Evolutionary conservation across 2,888 invertebrate genomes (phyloP).

Genomic region (Eugnorisma glareosa): DNA sequence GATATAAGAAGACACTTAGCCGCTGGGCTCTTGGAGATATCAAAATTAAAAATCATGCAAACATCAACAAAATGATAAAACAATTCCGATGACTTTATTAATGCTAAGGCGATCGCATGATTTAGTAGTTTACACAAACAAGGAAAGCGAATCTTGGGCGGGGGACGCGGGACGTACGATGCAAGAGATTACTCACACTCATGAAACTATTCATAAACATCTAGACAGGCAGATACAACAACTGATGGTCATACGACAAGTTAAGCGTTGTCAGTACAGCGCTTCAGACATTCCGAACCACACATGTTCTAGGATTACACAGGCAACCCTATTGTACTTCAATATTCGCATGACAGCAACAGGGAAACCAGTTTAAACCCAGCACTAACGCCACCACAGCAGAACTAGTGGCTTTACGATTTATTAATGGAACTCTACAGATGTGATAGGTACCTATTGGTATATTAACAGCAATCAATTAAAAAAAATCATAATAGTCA

Average conservation of each 20-base stretch:
- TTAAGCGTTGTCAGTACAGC: background rate
- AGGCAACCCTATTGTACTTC: background rate
- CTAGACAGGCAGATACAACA: slow-evolving; percentile 21
- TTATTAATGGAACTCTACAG: background rate
- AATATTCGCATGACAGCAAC: slow-evolving; percentile 1
- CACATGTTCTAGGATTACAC: slow-evolving; percentile 1
- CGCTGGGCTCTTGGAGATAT: background rate
- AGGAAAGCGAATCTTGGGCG: slow-evolving; percentile 28
- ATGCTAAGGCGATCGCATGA: slow-evolving; percentile 28
- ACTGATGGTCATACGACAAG: background rate
- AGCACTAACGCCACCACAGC: background rate
- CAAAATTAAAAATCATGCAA: slow-evolving; percentile 38
- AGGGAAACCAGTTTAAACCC: background rate
- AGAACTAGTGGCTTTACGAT: too few relatives aligned
- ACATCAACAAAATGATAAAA: slow-evolving; percentile 39
- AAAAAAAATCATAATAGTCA: background rate
- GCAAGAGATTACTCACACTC: slow-evolving; percentile 21
- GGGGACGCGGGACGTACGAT: slow-evolving; percentile 23
- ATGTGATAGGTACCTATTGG: background rate
- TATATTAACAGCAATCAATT: background rate
- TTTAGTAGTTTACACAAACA: slow-evolving; percentile 24
- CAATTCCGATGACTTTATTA: slow-evolving; percentile 22
- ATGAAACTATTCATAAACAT: slow-evolving; percentile 8
- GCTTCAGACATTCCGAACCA: background rate
- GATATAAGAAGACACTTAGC: background rate